A percentile compares a stretch with the other conserved stretches of the same genome.
phyloP scores from a whole-genome alignment of 2,888 invertebrate genomes.

The Ectemnius lituratus region DNA sequence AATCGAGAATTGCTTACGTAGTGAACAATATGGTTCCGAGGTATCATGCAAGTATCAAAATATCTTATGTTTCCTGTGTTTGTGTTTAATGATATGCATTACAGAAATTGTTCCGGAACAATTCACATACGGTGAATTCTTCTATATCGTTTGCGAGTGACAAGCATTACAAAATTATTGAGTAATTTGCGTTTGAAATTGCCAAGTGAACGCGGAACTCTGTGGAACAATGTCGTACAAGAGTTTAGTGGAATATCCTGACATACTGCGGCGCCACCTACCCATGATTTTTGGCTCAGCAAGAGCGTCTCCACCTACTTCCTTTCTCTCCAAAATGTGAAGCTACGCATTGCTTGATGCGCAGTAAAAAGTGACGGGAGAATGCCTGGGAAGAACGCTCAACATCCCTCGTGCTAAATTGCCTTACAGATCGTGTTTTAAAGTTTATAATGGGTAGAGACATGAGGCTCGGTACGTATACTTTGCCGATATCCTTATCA shows the following conservation, averaged over 20 bases:
- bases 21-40: too few relatives aligned
- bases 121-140: background rate
- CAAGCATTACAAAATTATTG: background rate
- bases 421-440: background rate
- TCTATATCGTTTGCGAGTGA: background rate
- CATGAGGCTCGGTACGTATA: slow-evolving; percentile 34
- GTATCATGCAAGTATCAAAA: too few relatives aligned
- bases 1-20: too few relatives aligned
- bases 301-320: slow-evolving; percentile 32
- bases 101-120: background rate
- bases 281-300: slow-evolving; percentile 31
- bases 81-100: too few relatives aligned
- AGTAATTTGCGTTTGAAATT: background rate
- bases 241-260: slow-evolving; percentile 30
- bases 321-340: slow-evolving; percentile 32
- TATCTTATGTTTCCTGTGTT: too few relatives aligned
- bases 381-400: slow-evolving; percentile 16
- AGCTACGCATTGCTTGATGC: slow-evolving; percentile 19
- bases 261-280: slow-evolving; percentile 33
- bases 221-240: background rate
- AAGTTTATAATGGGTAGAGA: slow-evolving; percentile 3
- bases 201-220: slow-evolving; percentile 6
- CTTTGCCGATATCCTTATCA: too few relatives aligned
- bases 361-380: slow-evolving; percentile 31
- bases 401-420: slow-evolving; percentile 6